Evolutionary conservation across 2,888 invertebrate species (phyloP), one percentile per base, ranked within the genome.

Genomic region (Diplazon laetatorius): DNA sequence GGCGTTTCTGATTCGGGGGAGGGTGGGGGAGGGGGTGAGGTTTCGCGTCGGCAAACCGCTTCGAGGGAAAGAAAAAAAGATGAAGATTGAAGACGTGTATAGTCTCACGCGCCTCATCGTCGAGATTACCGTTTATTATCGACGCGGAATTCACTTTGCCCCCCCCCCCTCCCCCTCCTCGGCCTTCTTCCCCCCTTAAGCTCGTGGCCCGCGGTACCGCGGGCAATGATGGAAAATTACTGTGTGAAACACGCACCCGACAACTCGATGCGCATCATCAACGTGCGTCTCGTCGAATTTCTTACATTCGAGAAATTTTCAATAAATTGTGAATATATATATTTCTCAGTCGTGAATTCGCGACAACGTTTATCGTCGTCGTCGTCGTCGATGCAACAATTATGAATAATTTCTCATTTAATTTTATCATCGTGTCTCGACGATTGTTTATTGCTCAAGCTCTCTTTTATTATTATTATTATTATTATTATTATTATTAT

Each of bases 201-300:
- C n/a, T n/a, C n/a, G 30, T 39, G 52, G 71, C 52, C 16, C 35
- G 12, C 39, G 30, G n/a, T 20, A 35, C 48, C 44, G 22, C 35
- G n/a, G n/a, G n/a, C 69, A 35, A 68, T 65, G 63, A 60, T 55
- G 69, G 78, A 78, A 78, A 78, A 78, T 78, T 78, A 69, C 70
- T 69, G 55, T 50, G 69, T 39, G 50, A 65, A 65, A 72, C 35
- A 39, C 59, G 37, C 42, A 48, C 42, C 46, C 55, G 18, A 35
- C 22, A 22, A 22, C 18, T 62, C 52, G 42, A 20, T 52, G 16
- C 62, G 22, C 14, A 16, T 20, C 20, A 14, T 30, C 30, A 30
- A 30, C 30, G 6, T 30, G n/a, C n/a, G n/a, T n/a, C n/a, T n/a
- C n/a, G n/a, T n/a, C n/a, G n/a, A n/a, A n/a, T n/a, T n/a, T n/a